These are phyloP conservation scores for Lepus townsendii DNA, from an alignment of 2,797 vertebrate species.

Conservation along the genomic window DNA sequence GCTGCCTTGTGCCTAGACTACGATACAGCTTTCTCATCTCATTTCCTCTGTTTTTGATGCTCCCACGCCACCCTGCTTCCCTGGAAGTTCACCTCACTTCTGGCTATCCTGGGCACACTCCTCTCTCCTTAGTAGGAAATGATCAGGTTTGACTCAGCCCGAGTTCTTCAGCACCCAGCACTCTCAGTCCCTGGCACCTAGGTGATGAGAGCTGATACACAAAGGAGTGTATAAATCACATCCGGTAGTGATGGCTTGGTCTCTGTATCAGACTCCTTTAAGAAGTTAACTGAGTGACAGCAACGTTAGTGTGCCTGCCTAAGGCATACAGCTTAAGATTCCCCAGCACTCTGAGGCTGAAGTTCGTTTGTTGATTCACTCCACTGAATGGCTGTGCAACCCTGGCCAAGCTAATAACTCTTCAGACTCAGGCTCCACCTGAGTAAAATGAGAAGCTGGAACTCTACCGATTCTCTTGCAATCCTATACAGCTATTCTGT, in stretches of 20 bases:
- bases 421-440: neutral
- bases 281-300: neutral
- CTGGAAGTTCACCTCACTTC: neutral
- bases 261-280: neutral
- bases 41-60: neutral
- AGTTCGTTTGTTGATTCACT: neutral
- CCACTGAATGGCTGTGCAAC: neutral
- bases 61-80: neutral
- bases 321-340: neutral
- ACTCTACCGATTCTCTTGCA: neutral
- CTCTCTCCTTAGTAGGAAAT: neutral
- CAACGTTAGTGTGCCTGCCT: neutral
- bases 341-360: neutral
- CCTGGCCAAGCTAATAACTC: slow-evolving; percentile 6
- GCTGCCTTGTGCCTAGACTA: neutral
- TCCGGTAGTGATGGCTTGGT: neutral
- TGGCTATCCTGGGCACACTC: neutral
- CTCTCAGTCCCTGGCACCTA: neutral
- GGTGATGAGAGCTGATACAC: neutral
- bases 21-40: neutral
- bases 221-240: neutral
- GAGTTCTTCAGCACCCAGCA: neutral
- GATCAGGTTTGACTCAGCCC: neutral
- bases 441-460: neutral
- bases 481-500: neutral